Base-by-base conservation (phyloP, 1,140 invertebrate genomes). In the Heliconius himera region DNA sequence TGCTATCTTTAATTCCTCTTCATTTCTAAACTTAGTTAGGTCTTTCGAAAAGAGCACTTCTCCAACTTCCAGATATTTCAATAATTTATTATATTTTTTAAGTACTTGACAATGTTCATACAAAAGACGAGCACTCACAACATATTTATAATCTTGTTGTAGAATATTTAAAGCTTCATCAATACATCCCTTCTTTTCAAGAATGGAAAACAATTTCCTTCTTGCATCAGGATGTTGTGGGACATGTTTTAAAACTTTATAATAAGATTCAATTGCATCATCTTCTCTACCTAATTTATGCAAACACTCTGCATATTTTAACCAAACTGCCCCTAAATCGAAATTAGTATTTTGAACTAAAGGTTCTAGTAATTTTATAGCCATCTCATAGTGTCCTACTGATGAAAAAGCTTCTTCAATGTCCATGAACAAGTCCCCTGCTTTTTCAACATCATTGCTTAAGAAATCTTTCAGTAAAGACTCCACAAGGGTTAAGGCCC, bases 361-460 rank as follows among this genome's bases (percentile, higher is more conserved):
- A 49, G 95, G 96, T 79, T 95, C 93, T 81, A 95, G 93, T 70
- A 96, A 90, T 87, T 95, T 95, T 90, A 95, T 95, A 81, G 95
- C 96, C 90, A 97, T 95, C n/a, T 95, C 90, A 90, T 97, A 96
- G 82, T 96, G 95, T 26, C 96, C 95, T 81, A 97, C 96, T 38
- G 96, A 95, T 95, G 99, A 98, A 74, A 98, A 95, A 3, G 98
- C 97, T 95, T 99, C 98, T 16, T 98, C 98, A 71, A 99, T 96
- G 90, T 99, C 98, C 81, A 99, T 95, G 93, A 97, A 99, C 1
- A 99, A 94, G 95, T 99, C 98, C 3, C 98, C 98, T 78, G 96
- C 96, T 54, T 96, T 96, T 85, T 98, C 97, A 3, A 97, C 96
- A 88, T 97, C 95, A 81, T 96, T 95, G 82, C 96, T 95, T 41